Percentiles rank a stretch among this genome's conserved stretches.
phyloP scores from a whole-genome alignment of 1,140 invertebrate genomes.

The Drosophila rhopaloa region DNA sequence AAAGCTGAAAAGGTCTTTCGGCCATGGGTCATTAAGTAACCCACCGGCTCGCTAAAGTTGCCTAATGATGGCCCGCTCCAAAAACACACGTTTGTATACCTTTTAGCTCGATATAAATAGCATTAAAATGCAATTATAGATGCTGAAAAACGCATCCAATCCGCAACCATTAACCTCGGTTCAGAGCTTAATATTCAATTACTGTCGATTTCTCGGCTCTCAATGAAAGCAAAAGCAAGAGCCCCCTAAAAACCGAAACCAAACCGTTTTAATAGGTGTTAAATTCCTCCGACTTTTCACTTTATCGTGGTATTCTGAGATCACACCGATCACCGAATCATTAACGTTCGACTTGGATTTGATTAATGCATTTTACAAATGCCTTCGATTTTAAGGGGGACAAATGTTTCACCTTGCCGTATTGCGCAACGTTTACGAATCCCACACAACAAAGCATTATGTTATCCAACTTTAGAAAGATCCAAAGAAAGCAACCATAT shows the following conservation, averaged over 20 bases:
- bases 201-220: constrained; percentile 16
- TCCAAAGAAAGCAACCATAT: constrained; percentile 60
- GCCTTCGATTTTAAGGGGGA: constrained; percentile 14
- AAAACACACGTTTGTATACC: background rate
- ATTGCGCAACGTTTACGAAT: constrained; percentile 65
- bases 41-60: constrained; percentile 27
- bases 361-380: constrained; percentile 62
- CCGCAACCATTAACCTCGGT: constrained; percentile 34
- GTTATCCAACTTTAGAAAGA: constrained; percentile 55
- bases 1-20: constrained; percentile 38
- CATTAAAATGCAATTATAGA: constrained; percentile 76
- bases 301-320: constrained; percentile 58
- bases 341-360: constrained; percentile 41
- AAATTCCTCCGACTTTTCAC: constrained; percentile 70
- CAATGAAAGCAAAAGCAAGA: constrained; percentile 62
- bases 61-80: constrained; percentile 39
- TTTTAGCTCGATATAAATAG: constrained; percentile 42
- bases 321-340: background rate
- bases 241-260: constrained; percentile 28
- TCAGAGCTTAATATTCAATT: constrained; percentile 58
- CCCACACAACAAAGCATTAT: constrained; percentile 30
- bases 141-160: constrained; percentile 30
- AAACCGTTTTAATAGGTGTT: constrained; percentile 66
- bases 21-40: constrained; percentile 78
- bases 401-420: constrained; percentile 40